These are phyloP conservation scores for Nemotelus pantherinus DNA, from an alignment of 2,888 invertebrate genomes.

Conservation along the genomic window DNA sequence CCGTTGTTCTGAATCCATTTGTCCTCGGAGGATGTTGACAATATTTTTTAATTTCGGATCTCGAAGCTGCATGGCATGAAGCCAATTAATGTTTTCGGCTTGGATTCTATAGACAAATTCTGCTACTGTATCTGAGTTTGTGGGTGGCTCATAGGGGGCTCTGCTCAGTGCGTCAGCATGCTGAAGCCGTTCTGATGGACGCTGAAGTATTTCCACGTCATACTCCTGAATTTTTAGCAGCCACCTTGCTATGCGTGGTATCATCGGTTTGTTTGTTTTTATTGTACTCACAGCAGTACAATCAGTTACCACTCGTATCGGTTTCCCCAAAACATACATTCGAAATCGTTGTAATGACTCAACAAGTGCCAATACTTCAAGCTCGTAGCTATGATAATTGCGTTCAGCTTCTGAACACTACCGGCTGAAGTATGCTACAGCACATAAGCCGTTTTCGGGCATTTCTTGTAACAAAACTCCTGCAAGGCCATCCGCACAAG, in stretches of 20 bases:
- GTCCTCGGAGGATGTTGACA: constrained; percentile 43
- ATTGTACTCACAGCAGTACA: constrained; percentile 2
- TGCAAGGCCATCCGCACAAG: constrained; percentile 50
- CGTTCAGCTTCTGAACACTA: constrained; percentile 48
- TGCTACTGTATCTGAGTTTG: constrained; percentile 25
- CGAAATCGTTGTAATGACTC: constrained; percentile 39
- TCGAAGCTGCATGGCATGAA: constrained; percentile 50
- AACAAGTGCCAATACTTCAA: constrained; percentile 50
- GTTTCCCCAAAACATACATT: constrained; percentile 25
- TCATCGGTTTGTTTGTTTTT: neutral
- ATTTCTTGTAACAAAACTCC: constrained; percentile 49
- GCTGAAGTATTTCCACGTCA: constrained; percentile 19
- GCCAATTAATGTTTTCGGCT: constrained; percentile 48
- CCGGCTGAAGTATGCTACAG: constrained; percentile 51
- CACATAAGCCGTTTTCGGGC: constrained; percentile 46
- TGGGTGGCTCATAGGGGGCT: constrained; percentile 31
- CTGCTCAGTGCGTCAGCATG: constrained; percentile 50
- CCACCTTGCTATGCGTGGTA: constrained; percentile 31
- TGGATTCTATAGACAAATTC: constrained; percentile 38
- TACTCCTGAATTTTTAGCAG: constrained; percentile 14
- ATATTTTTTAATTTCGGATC: constrained; percentile 46
- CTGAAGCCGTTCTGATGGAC: constrained; percentile 46
- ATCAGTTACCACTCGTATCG: constrained; percentile 17
- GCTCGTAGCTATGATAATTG: constrained; percentile 50
- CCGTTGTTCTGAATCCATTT: constrained; percentile 41